Conservation (phyloP, 2,888 invertebrate genomes). For the Scrobipalpa atriplicella region DNA sequence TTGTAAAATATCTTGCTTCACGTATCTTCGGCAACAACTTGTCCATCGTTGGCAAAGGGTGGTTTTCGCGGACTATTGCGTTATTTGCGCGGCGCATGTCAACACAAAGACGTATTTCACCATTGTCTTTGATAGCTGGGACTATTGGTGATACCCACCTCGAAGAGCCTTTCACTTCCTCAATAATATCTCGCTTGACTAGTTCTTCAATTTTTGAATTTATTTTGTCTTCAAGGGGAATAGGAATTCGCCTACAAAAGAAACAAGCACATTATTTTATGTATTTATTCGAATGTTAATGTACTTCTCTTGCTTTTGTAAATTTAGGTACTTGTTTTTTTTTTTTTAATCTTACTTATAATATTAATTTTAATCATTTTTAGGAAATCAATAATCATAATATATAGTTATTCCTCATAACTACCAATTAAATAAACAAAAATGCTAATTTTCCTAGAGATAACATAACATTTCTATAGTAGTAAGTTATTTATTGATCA, state of each 20-base stretch:
- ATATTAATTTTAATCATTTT: no score
- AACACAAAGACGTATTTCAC: slow-evolving; percentile 26
- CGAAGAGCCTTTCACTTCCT: slow-evolving; percentile 34
- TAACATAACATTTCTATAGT: no score
- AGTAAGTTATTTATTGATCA: no score
- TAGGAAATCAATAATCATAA: no score
- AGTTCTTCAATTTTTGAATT: slow-evolving; percentile 35
- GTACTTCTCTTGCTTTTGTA: no score
- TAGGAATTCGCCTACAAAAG: slow-evolving; percentile 14
- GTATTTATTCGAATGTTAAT: no score
- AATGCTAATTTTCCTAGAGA: no score
- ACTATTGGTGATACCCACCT: slow-evolving; percentile 36
- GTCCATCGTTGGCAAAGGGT: slow-evolving; percentile 34
- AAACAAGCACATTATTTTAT: no score
- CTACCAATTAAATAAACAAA: no score
- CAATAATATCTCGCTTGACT: slow-evolving; percentile 35
- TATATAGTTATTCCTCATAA: no score
- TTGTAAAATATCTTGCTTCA: slow-evolving; percentile 41
- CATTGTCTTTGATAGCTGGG: slow-evolving; percentile 32
- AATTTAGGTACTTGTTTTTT: no score
- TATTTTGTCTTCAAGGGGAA: slow-evolving; percentile 34
- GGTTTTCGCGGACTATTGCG: slow-evolving; percentile 37
- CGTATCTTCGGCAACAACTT: slow-evolving; percentile 31
- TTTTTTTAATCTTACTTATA: no score
- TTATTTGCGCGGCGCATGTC: slow-evolving; percentile 27